Conservation (phyloP, 2,888 invertebrate genomes). For the Stenurella melanura region DNA sequence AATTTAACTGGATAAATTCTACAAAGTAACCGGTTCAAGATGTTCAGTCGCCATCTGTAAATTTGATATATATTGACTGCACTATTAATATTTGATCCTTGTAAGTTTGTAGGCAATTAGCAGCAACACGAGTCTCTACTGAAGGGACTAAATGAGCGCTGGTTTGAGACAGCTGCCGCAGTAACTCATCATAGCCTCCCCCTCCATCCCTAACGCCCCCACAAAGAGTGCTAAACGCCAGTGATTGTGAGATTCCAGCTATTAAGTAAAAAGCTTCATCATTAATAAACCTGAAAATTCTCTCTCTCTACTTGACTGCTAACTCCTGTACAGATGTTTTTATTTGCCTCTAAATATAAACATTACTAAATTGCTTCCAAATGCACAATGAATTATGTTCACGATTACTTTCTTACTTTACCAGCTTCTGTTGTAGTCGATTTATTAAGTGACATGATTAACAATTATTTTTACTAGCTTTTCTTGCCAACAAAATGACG, state of each 20-base stretch:
- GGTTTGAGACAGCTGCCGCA: conserved; percentile 66
- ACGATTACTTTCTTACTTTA: conserved; percentile 20
- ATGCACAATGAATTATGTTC: conserved; percentile 28
- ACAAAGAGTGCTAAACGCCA: conserved; percentile 64
- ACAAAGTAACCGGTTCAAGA: background rate
- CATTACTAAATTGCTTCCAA: conserved; percentile 41
- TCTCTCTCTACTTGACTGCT: conserved; percentile 32
- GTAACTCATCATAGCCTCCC: conserved; percentile 62
- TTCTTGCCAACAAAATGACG: conserved; percentile 21
- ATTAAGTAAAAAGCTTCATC: conserved; percentile 66
- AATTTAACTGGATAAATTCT: background rate
- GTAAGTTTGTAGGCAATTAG: conserved; percentile 65
- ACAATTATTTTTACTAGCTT: conserved; percentile 7
- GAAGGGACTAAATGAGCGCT: conserved; percentile 63
- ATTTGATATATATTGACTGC: conserved; percentile 29
- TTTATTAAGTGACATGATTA: background rate
- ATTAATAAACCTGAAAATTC: conserved; percentile 44
- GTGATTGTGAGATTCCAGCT: conserved; percentile 67
- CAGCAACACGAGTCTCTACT: conserved; percentile 60
- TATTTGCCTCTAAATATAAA: conserved; percentile 40
- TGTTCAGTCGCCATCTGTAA: background rate
- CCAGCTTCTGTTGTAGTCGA: background rate
- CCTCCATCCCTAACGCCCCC: conserved; percentile 49
- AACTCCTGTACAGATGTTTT: conserved; percentile 37
- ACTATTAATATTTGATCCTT: conserved; percentile 42